Evolutionary conservation across 2,888 invertebrate species (phyloP), one percentile per base, ranked within the genome.

Genomic region (Xylota sylvarum): DNA sequence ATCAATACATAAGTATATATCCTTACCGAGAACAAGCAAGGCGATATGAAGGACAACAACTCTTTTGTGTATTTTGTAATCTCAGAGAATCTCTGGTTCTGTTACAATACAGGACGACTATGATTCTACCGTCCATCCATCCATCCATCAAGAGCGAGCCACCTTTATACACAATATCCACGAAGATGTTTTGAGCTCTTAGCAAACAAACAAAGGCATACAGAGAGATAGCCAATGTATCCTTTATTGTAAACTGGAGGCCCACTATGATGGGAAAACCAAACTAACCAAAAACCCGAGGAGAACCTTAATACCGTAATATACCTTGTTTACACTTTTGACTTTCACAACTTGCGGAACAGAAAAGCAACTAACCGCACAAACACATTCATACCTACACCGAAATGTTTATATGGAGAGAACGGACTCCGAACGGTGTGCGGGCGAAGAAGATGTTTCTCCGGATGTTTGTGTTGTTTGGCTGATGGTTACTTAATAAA

Each of bases 301-400:
- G 62, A 58, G 58, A 56, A 81, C 77, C 81, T 77, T 77, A 78
- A 86, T 86, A 76, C 77, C 60, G 37, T 85, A 85, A 81, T 76
- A 80, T 72, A 55, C 77, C 81, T 78, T 86, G 86, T 86, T 86
- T 86, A 86, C 86, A 86, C 77, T 82, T 86, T 78, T 82, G 82
- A 81, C 81, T 86, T 86, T 69, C 69, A 67, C 77, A 84, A 79
- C 67, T 74, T 79, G 69, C 78, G 78, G 40, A 83, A 78, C 72
- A 69, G 55, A 37, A 23, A 23, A 79, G 64, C 73, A 77, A 10
- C 81, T 77, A 62, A 78, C 86, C 86, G 72, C 72, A 86, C 77
- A 77, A 67, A 69, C 72, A 81, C 23, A 23, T 23, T 2, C 23
- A 23, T 32, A 6, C 32, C 14, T 17, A 37, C 50, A 37, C 37